Percentiles rank a stretch among this genome's conserved stretches.
Evolutionary conservation across 1,140 invertebrate species (phyloP).

Genomic region (Psilanteris sp.): DNA sequence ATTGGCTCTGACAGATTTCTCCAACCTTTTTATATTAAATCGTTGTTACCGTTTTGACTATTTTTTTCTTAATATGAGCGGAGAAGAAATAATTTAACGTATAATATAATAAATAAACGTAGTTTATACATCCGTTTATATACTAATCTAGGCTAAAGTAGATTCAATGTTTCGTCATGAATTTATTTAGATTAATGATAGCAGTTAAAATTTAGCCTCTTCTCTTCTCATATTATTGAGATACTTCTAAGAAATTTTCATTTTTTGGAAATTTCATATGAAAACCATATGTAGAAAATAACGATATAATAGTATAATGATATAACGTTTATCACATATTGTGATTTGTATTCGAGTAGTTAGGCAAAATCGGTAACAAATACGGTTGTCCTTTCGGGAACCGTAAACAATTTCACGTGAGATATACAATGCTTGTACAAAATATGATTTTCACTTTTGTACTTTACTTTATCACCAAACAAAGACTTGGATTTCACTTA

Average conservation of each 20-base stretch:
- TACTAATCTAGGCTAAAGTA: constrained; percentile 22
- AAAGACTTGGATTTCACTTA: constrained; percentile 37
- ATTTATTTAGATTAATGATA: constrained; percentile 35
- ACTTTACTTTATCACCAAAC: constrained; percentile 19
- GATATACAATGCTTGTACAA: constrained; percentile 27
- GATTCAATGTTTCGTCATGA: constrained; percentile 29
- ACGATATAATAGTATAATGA: constrained; percentile 35
- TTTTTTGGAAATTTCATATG: constrained; percentile 42
- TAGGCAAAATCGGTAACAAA: constrained; percentile 10
- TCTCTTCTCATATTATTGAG: constrained; percentile 43
- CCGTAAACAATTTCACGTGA: not conserved
- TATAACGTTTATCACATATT: constrained; percentile 54
- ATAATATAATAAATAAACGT: constrained; percentile 13
- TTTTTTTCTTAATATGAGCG: constrained; percentile 40
- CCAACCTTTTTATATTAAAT: constrained; percentile 60
- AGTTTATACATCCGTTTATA: constrained; percentile 35
- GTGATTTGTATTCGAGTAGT: constrained; percentile 34
- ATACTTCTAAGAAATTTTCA: constrained; percentile 20
- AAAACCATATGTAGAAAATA: constrained; percentile 17
- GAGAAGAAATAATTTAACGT: constrained; percentile 13
- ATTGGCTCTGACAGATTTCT: constrained; percentile 59
- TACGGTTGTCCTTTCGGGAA: constrained; percentile 13
- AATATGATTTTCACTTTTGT: constrained; percentile 39
- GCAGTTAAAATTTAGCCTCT: constrained; percentile 10
- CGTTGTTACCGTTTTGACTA: constrained; percentile 31